Evolutionary conservation across 2,797 vertebrate genomes (phyloP), one percentile per base, ranked within the genome.

Genomic region (Lindbergichthys nudifrons): DNA sequence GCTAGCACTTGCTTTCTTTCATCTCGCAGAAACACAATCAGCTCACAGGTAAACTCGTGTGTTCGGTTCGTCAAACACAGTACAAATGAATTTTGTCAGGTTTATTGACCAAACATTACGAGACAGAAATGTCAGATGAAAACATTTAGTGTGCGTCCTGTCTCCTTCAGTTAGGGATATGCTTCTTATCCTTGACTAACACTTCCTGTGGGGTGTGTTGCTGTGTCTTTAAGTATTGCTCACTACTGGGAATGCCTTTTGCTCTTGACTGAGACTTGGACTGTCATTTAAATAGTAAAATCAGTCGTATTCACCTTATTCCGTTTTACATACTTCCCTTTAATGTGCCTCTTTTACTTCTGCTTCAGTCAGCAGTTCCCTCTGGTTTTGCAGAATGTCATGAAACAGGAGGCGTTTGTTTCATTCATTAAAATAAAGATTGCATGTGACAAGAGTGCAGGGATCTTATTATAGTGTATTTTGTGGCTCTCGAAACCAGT

Each of bases 361-460:
- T 77, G 59, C 62, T 83, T 71, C 42, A 48, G 42, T 75, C 53
- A 67, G 43, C 77, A 15, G 57, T 82, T 87, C 57, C 52, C 52
- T 77, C 10, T 82, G 6, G 6, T 62, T 26, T 41, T 54, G 51
- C 2, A 64, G 16, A 62, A 21, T 52, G 32, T 30, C 19, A 11
- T 59, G 57, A 53, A 36, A 53, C 26, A 21, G 52, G 14, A 63
- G 8, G 32, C 23, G 42, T n/a, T 18, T 16, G 42, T 46, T 77
- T 61, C 14, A 73, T 85, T 81, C 66, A 84, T 77, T 39, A 30
- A 13, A 45, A 3, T 60, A 45, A 21, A 62, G 59, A 36, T 12
- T 48, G 30, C 5, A 36, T 73, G 13, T 82, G 45, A 67, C 32
- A 19, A 69, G 19, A 47, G n/a, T 54, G 15, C 32, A 69, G 19